phyloP scores from a whole-genome alignment of 2,888 invertebrate species.

The Lasioglossum morio region DNA sequence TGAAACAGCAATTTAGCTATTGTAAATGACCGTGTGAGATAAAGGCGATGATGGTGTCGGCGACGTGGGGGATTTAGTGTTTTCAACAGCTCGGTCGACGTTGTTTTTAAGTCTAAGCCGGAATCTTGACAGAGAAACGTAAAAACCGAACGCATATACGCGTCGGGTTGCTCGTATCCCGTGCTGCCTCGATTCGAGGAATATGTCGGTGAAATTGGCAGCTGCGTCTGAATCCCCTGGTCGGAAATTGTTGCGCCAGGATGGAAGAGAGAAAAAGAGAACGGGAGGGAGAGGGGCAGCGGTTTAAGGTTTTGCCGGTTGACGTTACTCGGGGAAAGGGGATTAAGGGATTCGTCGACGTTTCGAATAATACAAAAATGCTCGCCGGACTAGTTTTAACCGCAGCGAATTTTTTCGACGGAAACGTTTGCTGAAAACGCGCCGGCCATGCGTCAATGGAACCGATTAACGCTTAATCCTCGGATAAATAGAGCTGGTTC shows the following conservation, averaged over 20 bases:
- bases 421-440: conserved; percentile 2
- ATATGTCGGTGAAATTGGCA: conserved; percentile 25
- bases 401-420: conserved; percentile 27
- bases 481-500: conserved; percentile 27
- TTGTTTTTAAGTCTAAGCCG: background rate
- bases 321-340: conserved; percentile 21
- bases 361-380: conserved; percentile 33
- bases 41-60: background rate
- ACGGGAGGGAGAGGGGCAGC: background rate
- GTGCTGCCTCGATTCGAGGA: background rate
- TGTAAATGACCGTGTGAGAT: background rate
- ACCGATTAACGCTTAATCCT: conserved; percentile 31
- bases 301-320: conserved; percentile 38
- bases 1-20: background rate
- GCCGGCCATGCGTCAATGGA: background rate
- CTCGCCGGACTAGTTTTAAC: conserved; percentile 2
- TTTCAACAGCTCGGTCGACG: background rate
- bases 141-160: conserved; percentile 1
- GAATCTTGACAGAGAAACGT: background rate
- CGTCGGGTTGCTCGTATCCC: background rate
- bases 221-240: conserved; percentile 13
- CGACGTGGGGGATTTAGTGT: background rate
- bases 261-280: background rate
- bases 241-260: conserved; percentile 45
- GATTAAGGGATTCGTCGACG: conserved; percentile 47